Conservation (phyloP, 2,888 invertebrate species). For the Ametastegia equiseti region DNA sequence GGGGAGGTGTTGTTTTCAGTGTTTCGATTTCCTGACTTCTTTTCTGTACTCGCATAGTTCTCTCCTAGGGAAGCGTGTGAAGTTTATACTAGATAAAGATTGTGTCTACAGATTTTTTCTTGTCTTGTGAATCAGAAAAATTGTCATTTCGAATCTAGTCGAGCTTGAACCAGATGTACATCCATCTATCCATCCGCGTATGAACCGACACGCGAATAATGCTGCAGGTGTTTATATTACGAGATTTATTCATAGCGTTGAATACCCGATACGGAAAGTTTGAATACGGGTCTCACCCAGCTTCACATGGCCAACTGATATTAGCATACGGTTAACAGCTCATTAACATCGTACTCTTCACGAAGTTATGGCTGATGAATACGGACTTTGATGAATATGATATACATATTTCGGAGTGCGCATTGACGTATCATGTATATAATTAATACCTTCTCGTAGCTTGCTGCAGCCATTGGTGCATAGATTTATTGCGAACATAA, state of each 20-base stretch:
- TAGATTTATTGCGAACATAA: no score
- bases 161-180: background rate
- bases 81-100: no score
- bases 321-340: conserved; percentile 39
- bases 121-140: no score
- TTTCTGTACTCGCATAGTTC: no score
- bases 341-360: conserved; percentile 9
- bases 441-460: no score
- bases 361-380: background rate
- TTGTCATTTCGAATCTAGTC: background rate
- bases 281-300: conserved; percentile 10
- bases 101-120: no score
- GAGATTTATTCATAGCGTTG: background rate
- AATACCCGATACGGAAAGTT: conserved; percentile 6
- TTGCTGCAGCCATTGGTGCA: no score
- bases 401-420: background rate
- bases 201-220: background rate
- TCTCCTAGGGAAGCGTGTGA: no score
- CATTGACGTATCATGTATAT: no score
- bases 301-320: background rate
- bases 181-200: background rate
- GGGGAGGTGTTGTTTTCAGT: no score
- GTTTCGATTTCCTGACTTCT: no score
- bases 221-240: background rate
- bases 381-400: background rate